Conservation (phyloP, 2,113 vertebrate genomes). For the Nestor notabilis region DNA sequence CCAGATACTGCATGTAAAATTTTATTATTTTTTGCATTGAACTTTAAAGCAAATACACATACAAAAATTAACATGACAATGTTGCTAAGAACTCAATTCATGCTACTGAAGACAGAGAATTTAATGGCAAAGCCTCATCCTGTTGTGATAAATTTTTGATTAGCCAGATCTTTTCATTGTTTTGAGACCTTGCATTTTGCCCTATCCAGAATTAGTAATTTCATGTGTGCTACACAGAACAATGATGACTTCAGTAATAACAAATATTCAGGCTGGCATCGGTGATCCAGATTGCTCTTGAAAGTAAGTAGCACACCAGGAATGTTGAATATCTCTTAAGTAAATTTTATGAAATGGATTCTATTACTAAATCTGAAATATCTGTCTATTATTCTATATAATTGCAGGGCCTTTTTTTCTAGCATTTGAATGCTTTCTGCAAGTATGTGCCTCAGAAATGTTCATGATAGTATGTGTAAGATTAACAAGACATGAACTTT, state of each 20-base stretch:
- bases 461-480: not conserved
- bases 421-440: not conserved
- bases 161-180: not conserved
- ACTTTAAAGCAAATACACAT: not conserved
- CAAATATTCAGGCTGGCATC: not conserved
- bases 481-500: not conserved
- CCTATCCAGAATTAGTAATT: not conserved
- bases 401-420: not conserved
- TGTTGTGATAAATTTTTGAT: not conserved
- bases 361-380: not conserved
- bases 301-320: not conserved
- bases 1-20: not conserved
- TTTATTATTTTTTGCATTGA: not conserved
- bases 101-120: not conserved
- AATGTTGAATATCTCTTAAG: not conserved
- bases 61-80: not conserved
- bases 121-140: not conserved
- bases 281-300: not conserved
- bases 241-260: not conserved
- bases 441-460: not conserved
- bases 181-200: not conserved
- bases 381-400: not conserved
- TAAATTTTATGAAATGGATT: not conserved
- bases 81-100: not conserved
- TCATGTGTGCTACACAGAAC: not conserved